Conservation (phyloP, 30 jellyfish, hydroid and myxozoan species). For the Cassiopea xamachana region DNA sequence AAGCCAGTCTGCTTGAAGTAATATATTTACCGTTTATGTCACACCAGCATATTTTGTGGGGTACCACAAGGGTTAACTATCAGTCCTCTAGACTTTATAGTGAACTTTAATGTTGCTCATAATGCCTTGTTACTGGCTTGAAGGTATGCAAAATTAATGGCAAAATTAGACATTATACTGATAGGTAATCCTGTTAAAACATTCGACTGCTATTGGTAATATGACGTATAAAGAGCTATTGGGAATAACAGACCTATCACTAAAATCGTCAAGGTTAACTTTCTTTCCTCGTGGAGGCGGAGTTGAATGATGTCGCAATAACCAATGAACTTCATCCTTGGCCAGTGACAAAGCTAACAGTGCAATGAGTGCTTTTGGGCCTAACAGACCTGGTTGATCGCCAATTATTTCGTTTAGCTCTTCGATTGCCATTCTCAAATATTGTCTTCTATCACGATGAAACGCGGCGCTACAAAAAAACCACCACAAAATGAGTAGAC, state of each 20-base stretch:
- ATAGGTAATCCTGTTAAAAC: too few species aligned
- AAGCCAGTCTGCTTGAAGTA: too few species aligned
- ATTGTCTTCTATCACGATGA: constrained; percentile 93
- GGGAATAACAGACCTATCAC: constrained; percentile 70
- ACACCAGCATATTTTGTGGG: too few species aligned
- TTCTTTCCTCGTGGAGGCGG: constrained; percentile 92
- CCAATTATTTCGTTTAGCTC: constrained; percentile 82
- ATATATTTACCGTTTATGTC: too few species aligned
- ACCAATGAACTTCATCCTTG: constrained; percentile 89
- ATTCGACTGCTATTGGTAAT: too few species aligned
- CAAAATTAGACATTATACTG: too few species aligned
- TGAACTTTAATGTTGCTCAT: too few species aligned
- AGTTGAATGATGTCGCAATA: constrained; percentile 77
- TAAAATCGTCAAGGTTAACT: constrained; percentile 74
- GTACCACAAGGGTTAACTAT: too few species aligned
- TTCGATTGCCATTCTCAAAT: constrained; percentile 85
- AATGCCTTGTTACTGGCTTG: too few species aligned
- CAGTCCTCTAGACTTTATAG: too few species aligned
- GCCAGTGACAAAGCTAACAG: constrained; percentile 89
- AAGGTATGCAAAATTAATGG: too few species aligned
- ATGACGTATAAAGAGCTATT: too few species aligned
- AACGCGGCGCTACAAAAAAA: constrained; percentile 69
- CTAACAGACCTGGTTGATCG: constrained; percentile 97
- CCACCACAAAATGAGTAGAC: neutral
- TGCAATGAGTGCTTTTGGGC: constrained; percentile 95